phyloP scores from a whole-genome alignment of 2,797 vertebrate genomes.

The Ptychobarbus kaznakovi region DNA sequence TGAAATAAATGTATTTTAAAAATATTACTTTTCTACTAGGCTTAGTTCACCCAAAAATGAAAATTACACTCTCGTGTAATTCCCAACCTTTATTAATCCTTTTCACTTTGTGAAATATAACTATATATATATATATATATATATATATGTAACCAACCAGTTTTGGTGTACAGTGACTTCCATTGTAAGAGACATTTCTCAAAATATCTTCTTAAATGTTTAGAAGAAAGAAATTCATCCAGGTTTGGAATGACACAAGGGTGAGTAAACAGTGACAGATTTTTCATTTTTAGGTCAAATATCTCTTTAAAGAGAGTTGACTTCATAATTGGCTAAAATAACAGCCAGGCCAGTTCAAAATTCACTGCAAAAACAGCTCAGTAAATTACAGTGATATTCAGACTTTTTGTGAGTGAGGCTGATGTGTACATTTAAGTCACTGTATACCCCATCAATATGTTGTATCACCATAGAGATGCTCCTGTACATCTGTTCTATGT shows the following conservation, averaged over 20 bases:
- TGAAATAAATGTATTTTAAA: too few species aligned
- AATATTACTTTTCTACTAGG: too few species aligned
- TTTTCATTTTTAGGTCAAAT: background rate
- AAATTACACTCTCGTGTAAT: too few species aligned
- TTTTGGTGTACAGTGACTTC: background rate
- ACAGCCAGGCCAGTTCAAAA: background rate
- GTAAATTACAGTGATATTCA: background rate
- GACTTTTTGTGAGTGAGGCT: background rate
- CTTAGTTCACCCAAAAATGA: too few species aligned
- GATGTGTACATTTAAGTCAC: background rate
- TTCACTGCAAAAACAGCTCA: background rate
- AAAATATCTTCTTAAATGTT: background rate
- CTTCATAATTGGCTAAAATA: background rate
- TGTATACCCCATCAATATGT: background rate
- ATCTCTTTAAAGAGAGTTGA: background rate
- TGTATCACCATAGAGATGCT: constrained; percentile 47
- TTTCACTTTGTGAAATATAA: too few species aligned
- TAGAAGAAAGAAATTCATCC: background rate
- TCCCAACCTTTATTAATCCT: too few species aligned
- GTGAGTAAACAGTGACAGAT: background rate
- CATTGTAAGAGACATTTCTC: background rate
- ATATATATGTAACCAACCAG: background rate
- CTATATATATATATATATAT: too few species aligned
- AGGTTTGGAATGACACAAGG: background rate
- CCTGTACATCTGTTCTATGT: constrained; percentile 61